Conservation (phyloP, 1,140 invertebrate genomes). For the Bombyx mandarina region DNA sequence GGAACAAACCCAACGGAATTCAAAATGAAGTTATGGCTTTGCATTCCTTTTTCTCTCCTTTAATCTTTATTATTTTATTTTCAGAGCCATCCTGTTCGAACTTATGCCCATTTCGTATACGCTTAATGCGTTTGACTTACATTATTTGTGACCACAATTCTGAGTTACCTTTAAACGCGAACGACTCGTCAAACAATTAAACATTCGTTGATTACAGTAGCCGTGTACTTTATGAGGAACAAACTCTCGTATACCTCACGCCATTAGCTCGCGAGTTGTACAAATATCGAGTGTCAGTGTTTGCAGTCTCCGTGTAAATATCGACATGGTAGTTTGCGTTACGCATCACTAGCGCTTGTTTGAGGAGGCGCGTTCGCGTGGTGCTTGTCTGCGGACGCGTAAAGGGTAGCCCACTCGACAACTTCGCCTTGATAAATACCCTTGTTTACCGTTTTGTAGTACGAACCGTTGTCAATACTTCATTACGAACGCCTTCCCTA, state of each 20-base stretch:
- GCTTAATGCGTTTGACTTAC: conserved; percentile 11
- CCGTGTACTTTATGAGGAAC: conserved; percentile 41
- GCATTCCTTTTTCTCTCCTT: conserved; percentile 49
- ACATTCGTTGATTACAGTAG: conserved; percentile 53
- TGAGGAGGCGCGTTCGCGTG: conserved; percentile 34
- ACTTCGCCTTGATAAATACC: conserved; percentile 52
- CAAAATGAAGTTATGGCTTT: conserved; percentile 65
- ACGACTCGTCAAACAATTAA: conserved; percentile 11
- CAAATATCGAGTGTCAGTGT: conserved; percentile 63
- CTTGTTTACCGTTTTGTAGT: conserved; percentile 55
- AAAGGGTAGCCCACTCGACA: conserved; percentile 61
- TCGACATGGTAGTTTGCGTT: conserved; percentile 66
- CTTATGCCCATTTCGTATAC: conserved; percentile 26
- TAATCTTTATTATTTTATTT: conserved; percentile 52
- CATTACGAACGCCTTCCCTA: conserved; percentile 14
- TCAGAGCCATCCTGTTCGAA: conserved; percentile 35
- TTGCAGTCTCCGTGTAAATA: conserved; percentile 60
- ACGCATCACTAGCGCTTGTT: conserved; percentile 67
- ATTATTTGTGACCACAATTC: conserved; percentile 15
- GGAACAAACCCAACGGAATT: conserved; percentile 62
- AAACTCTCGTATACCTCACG: conserved; percentile 37
- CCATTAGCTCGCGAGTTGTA: conserved; percentile 58
- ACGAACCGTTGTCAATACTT: conserved; percentile 50
- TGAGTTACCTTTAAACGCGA: conserved; percentile 8
- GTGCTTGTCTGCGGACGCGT: conserved; percentile 39